Evolutionary conservation across 1,140 invertebrate species (phyloP).

Genomic region (Microplitis mediator): DNA sequence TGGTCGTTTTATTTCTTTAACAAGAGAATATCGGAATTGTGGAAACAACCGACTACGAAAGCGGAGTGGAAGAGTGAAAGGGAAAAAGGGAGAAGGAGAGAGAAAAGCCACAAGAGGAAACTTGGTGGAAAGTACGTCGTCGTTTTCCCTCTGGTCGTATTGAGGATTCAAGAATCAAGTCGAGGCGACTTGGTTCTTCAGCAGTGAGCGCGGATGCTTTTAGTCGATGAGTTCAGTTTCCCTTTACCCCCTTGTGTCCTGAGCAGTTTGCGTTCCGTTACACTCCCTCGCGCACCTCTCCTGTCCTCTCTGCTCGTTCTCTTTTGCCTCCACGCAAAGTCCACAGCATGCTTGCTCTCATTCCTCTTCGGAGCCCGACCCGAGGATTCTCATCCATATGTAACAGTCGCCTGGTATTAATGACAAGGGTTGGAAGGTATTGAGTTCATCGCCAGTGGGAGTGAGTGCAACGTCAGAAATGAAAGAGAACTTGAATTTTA

Average conservation of each 20-base stretch:
- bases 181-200: slow-evolving; percentile 38
- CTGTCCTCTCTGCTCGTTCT: slow-evolving; percentile 17
- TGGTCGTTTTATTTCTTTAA: background rate
- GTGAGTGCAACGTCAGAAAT: slow-evolving; percentile 19
- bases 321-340: slow-evolving; percentile 33
- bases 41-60: background rate
- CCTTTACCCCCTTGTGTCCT: slow-evolving; percentile 37
- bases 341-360: slow-evolving; percentile 18
- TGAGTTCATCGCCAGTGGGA: slow-evolving; percentile 27
- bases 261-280: slow-evolving; percentile 55
- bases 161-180: slow-evolving; percentile 49
- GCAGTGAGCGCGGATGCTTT: slow-evolving; percentile 53
- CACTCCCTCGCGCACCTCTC: slow-evolving; percentile 35
- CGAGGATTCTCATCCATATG: slow-evolving; percentile 60
- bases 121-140: slow-evolving; percentile 1
- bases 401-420: slow-evolving; percentile 63
- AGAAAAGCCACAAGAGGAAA: slow-evolving; percentile 2
- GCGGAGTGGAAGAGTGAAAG: background rate
- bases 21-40: slow-evolving; percentile 4
- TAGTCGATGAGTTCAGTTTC: slow-evolving; percentile 62
- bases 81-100: background rate
- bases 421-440: slow-evolving; percentile 47
- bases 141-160: slow-evolving; percentile 11
- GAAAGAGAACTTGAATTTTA: slow-evolving; percentile 30
- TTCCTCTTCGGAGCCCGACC: slow-evolving; percentile 32